Evolutionary conservation across 2,113 vertebrate genomes (phyloP).

Genomic region (Tetraodon nigroviridis): DNA sequence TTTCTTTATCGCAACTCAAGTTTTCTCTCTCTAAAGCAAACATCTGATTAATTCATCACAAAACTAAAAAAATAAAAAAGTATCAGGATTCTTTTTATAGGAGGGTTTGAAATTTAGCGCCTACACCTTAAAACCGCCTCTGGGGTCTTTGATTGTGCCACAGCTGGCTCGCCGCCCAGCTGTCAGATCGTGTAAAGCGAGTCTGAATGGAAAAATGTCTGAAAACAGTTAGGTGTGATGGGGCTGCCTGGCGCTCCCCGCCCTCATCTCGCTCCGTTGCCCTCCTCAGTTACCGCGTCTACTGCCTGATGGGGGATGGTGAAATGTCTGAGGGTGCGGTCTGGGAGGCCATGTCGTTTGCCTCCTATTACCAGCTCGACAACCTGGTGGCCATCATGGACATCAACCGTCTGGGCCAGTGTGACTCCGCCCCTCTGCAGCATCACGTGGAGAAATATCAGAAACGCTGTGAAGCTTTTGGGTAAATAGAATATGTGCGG

Average conservation of each 20-base stretch:
- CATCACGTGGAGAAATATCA: constrained; percentile 92
- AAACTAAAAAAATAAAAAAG: no score
- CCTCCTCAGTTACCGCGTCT: constrained; percentile 82
- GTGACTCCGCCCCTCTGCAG: constrained; percentile 89
- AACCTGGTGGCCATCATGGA: constrained; percentile 92
- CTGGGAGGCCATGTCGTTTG: constrained; percentile 98
- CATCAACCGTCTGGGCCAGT: constrained; percentile 92
- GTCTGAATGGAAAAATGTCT: constrained; percentile 52
- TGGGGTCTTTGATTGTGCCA: constrained; percentile 27
- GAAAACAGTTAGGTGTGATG: constrained; percentile 25
- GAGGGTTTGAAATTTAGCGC: constrained; percentile 39
- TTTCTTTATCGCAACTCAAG: no score
- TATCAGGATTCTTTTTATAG: constrained; percentile 34
- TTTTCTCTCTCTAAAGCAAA: no score
- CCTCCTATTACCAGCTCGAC: constrained; percentile 89
- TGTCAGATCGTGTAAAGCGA: constrained; percentile 30
- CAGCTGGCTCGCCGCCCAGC: constrained; percentile 18
- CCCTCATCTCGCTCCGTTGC: constrained; percentile 13
- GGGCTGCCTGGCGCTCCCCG: background rate
- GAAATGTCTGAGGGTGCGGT: constrained; percentile 92
- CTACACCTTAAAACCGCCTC: constrained; percentile 12
- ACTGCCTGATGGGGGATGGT: constrained; percentile 89
- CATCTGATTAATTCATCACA: no score
- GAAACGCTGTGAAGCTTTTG: constrained; percentile 92
- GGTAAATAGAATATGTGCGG: constrained; percentile 67